A percentile compares a stretch with the other conserved stretches of the same genome.
These are phyloP conservation scores for Rhodinocichla rosea DNA, from an alignment of 2,113 vertebrate species.

Conservation along the genomic window DNA sequence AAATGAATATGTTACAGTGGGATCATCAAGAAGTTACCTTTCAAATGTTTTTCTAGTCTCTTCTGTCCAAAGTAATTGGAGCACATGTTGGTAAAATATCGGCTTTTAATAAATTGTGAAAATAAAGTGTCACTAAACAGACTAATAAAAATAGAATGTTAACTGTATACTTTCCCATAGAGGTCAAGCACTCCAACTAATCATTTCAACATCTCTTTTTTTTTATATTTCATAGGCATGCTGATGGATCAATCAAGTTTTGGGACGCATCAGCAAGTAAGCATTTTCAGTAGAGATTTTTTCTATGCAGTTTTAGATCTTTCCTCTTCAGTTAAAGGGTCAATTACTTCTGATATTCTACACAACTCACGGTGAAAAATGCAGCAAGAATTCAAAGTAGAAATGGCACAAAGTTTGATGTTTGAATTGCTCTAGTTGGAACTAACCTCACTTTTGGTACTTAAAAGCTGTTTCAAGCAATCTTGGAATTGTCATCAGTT, in stretches of 20 bases:
- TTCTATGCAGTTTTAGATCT: background rate
- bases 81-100: fast-evolving
- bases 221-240: slow-evolving; percentile 80
- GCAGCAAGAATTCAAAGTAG: background rate
- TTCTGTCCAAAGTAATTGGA: background rate
- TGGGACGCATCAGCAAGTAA: slow-evolving; percentile 99
- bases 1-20: background rate
- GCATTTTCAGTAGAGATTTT: slow-evolving; percentile 48
- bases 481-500: background rate
- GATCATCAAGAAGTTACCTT: background rate
- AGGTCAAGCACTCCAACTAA: background rate
- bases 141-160: background rate
- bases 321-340: background rate
- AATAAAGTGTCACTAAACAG: background rate
- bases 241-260: slow-evolving; percentile 98
- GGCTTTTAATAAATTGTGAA: background rate
- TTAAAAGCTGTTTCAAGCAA: background rate
- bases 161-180: background rate
- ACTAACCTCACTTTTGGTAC: background rate
- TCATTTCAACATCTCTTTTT: background rate
- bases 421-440: background rate
- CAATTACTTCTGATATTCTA: background rate
- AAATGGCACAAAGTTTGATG: background rate
- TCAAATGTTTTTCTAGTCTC: background rate
- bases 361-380: background rate